Base-by-base conservation (phyloP, 2,113 vertebrate genomes). In the Phrynosoma blainvillii region DNA sequence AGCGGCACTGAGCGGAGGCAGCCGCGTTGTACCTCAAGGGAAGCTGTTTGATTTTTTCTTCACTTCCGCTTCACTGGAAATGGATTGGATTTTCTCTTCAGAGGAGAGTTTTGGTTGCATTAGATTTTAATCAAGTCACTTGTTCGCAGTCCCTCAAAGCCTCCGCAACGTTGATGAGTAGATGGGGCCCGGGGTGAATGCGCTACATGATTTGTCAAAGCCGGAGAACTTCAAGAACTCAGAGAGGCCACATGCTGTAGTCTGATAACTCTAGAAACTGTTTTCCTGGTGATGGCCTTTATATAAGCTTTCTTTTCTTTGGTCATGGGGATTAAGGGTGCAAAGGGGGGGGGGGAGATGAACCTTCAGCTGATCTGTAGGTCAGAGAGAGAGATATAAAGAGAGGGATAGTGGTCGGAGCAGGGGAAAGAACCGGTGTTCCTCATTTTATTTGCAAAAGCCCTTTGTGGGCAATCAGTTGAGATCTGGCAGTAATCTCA, bases 31-130 rank as follows among this genome's bases (percentile, higher is more conserved):
- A 93, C 94, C 96, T 96, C 92, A 87, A 76, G 95, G 95, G 95
- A 96, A 94, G 82, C 86, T 12, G 82, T 88, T 93, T 89, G 90
- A 93, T 94, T 95, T 77, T 91, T 83, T 90, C 89, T 95, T 96
- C 95, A 94, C 94, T 97, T 97, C 96, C 95, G 95, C 95, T 95
- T 94, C 93, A 87, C 84, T 96, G 93, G 86, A 96, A 93, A 92
- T 89, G 90, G 92, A 93, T 95, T 94, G 94, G 89, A 91, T 95
- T 92, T 92, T 32, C 94, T 92, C 92, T 95, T 93, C 84, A 90
- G 93, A 96, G 92, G 87, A 94, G 92, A 93, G 90, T 95, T 96
- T 96, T 96, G 91, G 92, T 95, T 96, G 89, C 93, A 90, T 93
- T 96, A 91, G 93, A 87, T 95, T 97, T 97, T 96, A 96, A 95